A percentile compares a stretch with the other conserved stretches of the same genome.
These are phyloP conservation scores for Lysandra bellargus DNA, from an alignment of 2,888 invertebrate genomes.

Conservation along the genomic window DNA sequence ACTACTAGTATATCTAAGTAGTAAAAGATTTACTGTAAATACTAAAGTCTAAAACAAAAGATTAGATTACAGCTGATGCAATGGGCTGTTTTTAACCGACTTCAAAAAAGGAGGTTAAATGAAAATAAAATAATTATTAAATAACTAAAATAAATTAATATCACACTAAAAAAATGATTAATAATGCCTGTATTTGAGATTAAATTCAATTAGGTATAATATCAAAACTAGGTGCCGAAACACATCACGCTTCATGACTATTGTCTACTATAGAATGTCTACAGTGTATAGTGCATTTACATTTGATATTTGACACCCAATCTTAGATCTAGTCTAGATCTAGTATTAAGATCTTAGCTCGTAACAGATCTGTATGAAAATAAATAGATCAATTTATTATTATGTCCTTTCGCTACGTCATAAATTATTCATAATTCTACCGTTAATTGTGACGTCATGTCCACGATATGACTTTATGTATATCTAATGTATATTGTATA, in stretches of 20 bases:
- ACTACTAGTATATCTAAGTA: background rate
- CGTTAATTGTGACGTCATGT: too few relatives aligned
- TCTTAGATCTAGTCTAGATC: background rate
- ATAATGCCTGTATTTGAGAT: background rate
- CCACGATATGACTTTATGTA: too few relatives aligned
- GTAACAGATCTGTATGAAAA: background rate
- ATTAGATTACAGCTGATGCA: background rate
- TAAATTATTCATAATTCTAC: too few relatives aligned
- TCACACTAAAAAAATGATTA: constrained; percentile 9
- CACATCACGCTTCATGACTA: background rate
- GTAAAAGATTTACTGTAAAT: background rate
- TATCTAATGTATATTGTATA: too few relatives aligned
- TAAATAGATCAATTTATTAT: background rate
- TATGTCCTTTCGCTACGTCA: too few relatives aligned
- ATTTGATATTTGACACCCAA: background rate
- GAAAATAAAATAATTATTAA: background rate
- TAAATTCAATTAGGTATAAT: background rate
- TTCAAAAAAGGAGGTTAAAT: background rate
- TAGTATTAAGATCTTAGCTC: too few relatives aligned
- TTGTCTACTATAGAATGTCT: background rate
- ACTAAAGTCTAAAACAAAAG: background rate
- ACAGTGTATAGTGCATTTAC: background rate
- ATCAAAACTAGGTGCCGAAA: background rate
- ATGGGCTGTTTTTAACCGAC: background rate
- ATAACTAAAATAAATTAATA: constrained; percentile 7